Evolutionary conservation across 2,797 vertebrate species (phyloP).

Genomic region (Clarias platycephalus): DNA sequence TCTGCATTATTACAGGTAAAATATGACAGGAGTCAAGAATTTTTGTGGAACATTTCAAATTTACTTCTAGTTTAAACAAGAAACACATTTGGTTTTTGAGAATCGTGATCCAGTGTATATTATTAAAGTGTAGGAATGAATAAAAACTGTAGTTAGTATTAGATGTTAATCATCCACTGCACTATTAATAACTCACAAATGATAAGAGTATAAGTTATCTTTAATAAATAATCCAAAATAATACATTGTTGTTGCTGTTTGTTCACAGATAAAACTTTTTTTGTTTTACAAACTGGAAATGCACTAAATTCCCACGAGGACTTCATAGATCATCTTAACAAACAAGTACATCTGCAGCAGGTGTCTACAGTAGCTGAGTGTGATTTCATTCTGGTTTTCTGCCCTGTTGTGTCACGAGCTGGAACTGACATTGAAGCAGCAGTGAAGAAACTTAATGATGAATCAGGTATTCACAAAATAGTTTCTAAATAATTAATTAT

Average conservation of each 20-base stretch:
- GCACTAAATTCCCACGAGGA: rapidly evolving
- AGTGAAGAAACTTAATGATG: neutral
- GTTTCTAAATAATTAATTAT: neutral
- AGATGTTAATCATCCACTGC: neutral
- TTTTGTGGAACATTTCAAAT: neutral
- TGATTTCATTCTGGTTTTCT: slow-evolving; percentile 11
- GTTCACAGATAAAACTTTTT: neutral
- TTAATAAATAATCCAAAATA: neutral
- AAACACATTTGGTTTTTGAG: neutral
- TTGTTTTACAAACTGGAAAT: rapidly evolving
- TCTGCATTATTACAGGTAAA: neutral
- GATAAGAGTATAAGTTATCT: neutral
- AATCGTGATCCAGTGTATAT: neutral
- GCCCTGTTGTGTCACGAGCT: slow-evolving; percentile 18
- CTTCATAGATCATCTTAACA: neutral
- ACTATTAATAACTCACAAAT: neutral
- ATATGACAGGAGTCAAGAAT: neutral
- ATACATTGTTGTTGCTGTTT: neutral
- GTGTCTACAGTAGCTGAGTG: too few relatives aligned
- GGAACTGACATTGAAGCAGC: slow-evolving; percentile 30
- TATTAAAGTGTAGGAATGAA: neutral
- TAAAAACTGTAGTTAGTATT: neutral
- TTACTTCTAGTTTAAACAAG: neutral
- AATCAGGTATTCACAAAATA: slow-evolving; percentile 1
- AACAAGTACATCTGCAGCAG: neutral